Conservation (phyloP, 2,888 invertebrate species). For the Limnephilus lunatus region DNA sequence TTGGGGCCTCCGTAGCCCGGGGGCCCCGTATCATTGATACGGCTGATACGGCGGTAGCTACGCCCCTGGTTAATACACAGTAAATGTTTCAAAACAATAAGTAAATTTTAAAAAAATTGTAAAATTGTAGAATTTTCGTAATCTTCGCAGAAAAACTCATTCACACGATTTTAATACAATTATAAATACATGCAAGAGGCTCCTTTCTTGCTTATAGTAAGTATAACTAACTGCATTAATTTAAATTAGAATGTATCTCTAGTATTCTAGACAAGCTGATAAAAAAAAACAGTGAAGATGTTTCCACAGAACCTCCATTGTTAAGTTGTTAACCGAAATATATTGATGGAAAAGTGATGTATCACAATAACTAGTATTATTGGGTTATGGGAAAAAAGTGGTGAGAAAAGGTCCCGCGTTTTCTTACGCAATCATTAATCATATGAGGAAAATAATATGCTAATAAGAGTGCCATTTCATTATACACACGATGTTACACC, state of each 20-base stretch:
- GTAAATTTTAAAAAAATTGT: too few species aligned
- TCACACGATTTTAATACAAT: too few species aligned
- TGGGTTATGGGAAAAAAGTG: constrained; percentile 24
- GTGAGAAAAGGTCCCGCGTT: background rate
- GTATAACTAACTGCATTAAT: background rate
- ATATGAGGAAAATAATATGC: background rate
- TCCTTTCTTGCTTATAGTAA: too few species aligned
- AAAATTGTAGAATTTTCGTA: too few species aligned
- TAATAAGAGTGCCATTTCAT: background rate
- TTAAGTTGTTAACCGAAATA: background rate
- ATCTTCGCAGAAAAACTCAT: too few species aligned
- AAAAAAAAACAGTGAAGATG: constrained; percentile 14
- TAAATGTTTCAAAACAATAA: too few species aligned
- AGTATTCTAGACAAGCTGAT: background rate
- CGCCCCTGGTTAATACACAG: too few species aligned
- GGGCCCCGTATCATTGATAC: too few species aligned
- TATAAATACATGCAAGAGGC: too few species aligned
- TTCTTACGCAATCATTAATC: background rate
- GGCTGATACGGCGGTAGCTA: too few species aligned
- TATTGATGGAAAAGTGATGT: background rate
- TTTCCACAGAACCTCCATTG: constrained; percentile 12
- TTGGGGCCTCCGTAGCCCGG: too few species aligned
- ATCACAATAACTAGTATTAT: background rate
- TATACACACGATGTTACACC: background rate
- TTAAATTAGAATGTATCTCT: background rate